Evolutionary conservation across 1,140 invertebrate species (phyloP), one percentile per base, ranked within the genome.

Genomic region (Protaetia brevitarsis): DNA sequence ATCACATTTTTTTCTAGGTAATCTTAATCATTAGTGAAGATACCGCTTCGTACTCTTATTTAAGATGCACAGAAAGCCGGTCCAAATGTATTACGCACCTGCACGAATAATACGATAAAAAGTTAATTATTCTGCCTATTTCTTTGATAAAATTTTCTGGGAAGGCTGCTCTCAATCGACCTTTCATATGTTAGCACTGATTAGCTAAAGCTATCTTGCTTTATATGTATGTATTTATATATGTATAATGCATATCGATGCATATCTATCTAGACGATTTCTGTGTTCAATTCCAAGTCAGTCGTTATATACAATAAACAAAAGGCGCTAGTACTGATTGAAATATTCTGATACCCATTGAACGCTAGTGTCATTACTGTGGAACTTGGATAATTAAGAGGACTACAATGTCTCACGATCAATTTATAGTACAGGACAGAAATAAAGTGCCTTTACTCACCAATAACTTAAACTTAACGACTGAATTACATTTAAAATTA

Each of bases 401-500:
- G 16, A 23, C 41, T n/a, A 51, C 41, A 51, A 51, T 19, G 19
- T 51, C 3, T 51, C 26, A 51, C 41, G 41, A 51, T 7, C 41
- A 23, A 19, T 51, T 51, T 21, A 51, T 21, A 8, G 41, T 51
- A 51, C 1, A 23, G 41, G 23, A 13, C 41, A 23, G 6, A 19
- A 37, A 11, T 23, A 19, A 19, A 51, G 26, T 23, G 16, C 7
- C 26, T 51, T 51, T 23, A 51, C 26, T 51, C 41, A 51, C 41
- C 16, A 51, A 23, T 51, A 51, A 51, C 26, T 51, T 21, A 51
- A 16, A 51, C 16, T 51, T 51, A 51, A 51, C 41, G 16, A 51
- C 0, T 51, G 19, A 21, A 51, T 23, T 21, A 51, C 41, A 21
- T 51, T 51, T 23, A 51, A 23, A 51, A 51, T 23, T 51, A 51